A percentile compares a stretch with the other conserved stretches of the same genome.
These are phyloP conservation scores for Brachypodius melanocephalos DNA, from an alignment of 2,113 vertebrate species.

Conservation along the genomic window DNA sequence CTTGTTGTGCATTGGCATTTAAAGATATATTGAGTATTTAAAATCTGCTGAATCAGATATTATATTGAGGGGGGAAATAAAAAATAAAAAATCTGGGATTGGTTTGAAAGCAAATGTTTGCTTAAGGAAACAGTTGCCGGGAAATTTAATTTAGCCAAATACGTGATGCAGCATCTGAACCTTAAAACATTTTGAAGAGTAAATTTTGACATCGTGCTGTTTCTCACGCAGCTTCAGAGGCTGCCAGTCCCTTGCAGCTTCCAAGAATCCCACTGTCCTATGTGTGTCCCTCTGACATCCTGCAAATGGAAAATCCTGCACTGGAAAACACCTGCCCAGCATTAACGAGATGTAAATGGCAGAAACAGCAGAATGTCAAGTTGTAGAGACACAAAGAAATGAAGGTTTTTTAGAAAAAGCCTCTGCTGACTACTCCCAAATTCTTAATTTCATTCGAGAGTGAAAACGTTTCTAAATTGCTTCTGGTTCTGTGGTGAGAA, in stretches of 20 bases:
- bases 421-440: constrained; percentile 48
- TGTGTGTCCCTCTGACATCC: constrained; percentile 74
- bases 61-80: constrained; percentile 58
- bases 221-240: constrained; percentile 32
- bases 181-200: constrained; percentile 36
- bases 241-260: constrained; percentile 59
- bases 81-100: constrained; percentile 12
- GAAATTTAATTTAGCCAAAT: constrained; percentile 69
- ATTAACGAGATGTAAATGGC: constrained; percentile 75
- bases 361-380: constrained; percentile 67
- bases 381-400: constrained; percentile 61
- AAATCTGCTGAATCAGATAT: constrained; percentile 87
- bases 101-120: constrained; percentile 67
- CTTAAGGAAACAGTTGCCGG: constrained; percentile 64
- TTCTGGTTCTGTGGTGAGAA: constrained; percentile 21
- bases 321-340: constrained; percentile 76
- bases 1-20: constrained; percentile 82
- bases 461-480: constrained; percentile 47
- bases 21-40: constrained; percentile 85
- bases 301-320: constrained; percentile 72
- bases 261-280: constrained; percentile 68
- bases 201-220: background rate
- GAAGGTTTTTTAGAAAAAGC: constrained; percentile 36
- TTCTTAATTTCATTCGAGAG: constrained; percentile 59
- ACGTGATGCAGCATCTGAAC: constrained; percentile 51